phyloP scores from a whole-genome alignment of 2,888 invertebrate genomes.

The Lymantria dispar region DNA sequence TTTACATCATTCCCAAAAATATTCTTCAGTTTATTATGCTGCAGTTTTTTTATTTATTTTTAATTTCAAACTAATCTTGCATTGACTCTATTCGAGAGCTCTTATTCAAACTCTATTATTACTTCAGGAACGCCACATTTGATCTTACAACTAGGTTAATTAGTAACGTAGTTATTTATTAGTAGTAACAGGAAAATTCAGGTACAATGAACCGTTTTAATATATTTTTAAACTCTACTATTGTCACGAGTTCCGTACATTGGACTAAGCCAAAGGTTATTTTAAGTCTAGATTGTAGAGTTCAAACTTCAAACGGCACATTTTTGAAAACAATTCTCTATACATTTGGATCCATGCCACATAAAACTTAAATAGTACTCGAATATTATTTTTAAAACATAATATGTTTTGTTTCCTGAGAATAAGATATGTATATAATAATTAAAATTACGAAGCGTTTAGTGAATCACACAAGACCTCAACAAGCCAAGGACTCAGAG shows the following conservation, averaged over 20 bases:
- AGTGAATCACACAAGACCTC: conserved; percentile 55
- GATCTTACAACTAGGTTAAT: conserved; percentile 17
- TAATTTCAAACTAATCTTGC: no score
- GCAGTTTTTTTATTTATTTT: no score
- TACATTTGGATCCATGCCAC: conserved; percentile 43
- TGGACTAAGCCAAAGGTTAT: conserved; percentile 10
- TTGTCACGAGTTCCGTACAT: conserved; percentile 9
- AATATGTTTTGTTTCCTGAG: conserved; percentile 27
- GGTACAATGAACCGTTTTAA: conserved; percentile 31
- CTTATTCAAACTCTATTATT: no score
- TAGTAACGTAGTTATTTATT: conserved; percentile 21
- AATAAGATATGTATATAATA: conserved; percentile 19
- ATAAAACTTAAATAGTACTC: conserved; percentile 25
- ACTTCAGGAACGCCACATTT: no score
- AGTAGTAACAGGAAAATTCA: conserved; percentile 27
- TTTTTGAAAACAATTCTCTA: conserved; percentile 11
- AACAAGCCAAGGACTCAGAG: conserved; percentile 49
- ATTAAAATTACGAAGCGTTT: conserved; percentile 25
- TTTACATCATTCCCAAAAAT: no score
- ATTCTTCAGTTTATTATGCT: no score
- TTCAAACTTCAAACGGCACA: conserved; percentile 13
- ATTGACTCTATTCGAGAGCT: no score
- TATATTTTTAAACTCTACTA: conserved; percentile 23
- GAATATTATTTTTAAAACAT: conserved; percentile 17
- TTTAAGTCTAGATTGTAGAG: conserved; percentile 14